A percentile compares a stretch with the other conserved stretches of the same genome.
phyloP scores from a whole-genome alignment of 2,113 vertebrate genomes.

The Siniperca knerii region DNA sequence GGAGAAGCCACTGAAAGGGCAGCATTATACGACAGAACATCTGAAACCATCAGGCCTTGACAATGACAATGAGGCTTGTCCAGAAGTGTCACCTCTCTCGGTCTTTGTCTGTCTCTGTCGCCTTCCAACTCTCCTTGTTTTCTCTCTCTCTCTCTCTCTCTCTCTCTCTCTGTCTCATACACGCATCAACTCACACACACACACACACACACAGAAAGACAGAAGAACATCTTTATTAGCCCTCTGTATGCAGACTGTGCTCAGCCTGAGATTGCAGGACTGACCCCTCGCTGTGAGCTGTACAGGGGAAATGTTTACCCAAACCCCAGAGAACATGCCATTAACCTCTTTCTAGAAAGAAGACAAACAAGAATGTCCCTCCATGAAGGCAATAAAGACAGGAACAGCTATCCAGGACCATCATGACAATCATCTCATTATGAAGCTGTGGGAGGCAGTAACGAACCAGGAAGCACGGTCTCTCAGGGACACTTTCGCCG shows the following conservation, averaged over 20 bases:
- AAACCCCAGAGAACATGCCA: conserved; percentile 75
- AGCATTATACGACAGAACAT: conserved; percentile 66
- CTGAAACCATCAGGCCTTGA: conserved; percentile 71
- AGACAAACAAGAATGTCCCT: conserved; percentile 75
- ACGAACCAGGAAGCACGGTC: conserved; percentile 58
- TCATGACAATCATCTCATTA: conserved; percentile 80
- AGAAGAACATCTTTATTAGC: conserved; percentile 78
- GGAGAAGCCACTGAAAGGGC: conserved; percentile 56
- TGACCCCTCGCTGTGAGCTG: conserved; percentile 78
- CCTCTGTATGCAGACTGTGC: conserved; percentile 71
- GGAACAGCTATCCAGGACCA: conserved; percentile 71
- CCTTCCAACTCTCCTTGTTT: conserved; percentile 31
- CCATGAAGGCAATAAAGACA: conserved; percentile 72
- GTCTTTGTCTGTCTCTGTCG: conserved; percentile 52
- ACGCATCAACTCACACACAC: conserved; percentile 19
- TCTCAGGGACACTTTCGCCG: conserved; percentile 51
- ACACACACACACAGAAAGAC: conserved; percentile 45
- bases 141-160: conserved; percentile 14
- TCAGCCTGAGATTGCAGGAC: conserved; percentile 76
- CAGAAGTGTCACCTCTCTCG: conserved; percentile 68
- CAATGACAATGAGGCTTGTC: conserved; percentile 73
- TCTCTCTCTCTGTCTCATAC: conserved; percentile 21
- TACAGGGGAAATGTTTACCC: conserved; percentile 79
- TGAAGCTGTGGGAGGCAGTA: conserved; percentile 55
- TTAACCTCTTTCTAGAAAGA: conserved; percentile 80